Conservation (phyloP, 2,113 vertebrate species). For the Brienomyrus longianalis region DNA sequence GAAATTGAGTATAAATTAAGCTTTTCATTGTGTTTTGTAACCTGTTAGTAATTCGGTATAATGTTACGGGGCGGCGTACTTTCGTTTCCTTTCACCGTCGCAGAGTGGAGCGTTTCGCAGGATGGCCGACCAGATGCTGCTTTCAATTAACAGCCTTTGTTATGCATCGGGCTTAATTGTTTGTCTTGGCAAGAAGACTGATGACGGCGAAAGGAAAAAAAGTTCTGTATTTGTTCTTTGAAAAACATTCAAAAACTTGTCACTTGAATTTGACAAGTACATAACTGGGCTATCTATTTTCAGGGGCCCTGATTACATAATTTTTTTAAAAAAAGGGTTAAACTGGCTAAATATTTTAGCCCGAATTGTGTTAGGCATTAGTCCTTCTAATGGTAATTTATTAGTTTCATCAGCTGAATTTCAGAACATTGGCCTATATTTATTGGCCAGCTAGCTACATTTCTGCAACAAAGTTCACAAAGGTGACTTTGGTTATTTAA, state of each 20-base stretch:
- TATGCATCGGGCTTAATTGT: constrained; percentile 3
- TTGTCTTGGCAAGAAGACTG: constrained; percentile 15
- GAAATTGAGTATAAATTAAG: background rate
- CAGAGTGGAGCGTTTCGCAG: constrained; percentile 1
- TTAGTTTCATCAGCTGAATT: background rate
- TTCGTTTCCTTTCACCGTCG: constrained; percentile 6
- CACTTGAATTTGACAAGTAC: background rate
- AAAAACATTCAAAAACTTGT: background rate
- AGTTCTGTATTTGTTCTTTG: constrained; percentile 6
- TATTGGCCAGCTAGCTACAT: background rate
- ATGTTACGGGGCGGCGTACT: background rate
- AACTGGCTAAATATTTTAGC: background rate
- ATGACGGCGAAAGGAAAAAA: background rate
- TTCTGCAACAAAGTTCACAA: background rate
- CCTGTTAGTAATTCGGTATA: background rate
- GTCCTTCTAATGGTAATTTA: background rate
- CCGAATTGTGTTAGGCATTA: background rate
- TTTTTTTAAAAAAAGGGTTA: background rate
- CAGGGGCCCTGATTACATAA: background rate
- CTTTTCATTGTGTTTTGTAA: background rate
- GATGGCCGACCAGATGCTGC: constrained; percentile 7
- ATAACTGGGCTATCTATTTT: background rate
- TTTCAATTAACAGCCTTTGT: constrained; percentile 8
- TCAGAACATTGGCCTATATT: background rate
- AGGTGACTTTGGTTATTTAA: background rate